A percentile compares a stretch with the other conserved stretches of the same genome.
phyloP scores from a whole-genome alignment of 2,888 invertebrate species.

The Oxyscelio sp. region DNA sequence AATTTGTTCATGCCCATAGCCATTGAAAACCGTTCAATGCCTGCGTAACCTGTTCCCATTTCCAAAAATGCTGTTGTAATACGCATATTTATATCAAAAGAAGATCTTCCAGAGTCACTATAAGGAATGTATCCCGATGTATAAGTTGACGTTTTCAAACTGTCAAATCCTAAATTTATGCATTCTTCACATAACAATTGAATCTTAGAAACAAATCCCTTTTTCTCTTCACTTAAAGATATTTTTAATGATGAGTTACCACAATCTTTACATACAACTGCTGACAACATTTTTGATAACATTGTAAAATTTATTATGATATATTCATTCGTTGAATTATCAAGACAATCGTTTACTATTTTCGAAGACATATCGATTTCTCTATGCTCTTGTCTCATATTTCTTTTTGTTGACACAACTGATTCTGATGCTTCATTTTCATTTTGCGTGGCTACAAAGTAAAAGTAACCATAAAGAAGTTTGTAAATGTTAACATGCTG shows the following conservation, averaged over 20 bases:
- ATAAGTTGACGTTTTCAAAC: neutral
- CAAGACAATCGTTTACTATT: neutral
- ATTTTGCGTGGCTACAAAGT: neutral
- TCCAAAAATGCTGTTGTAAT: conserved; percentile 16
- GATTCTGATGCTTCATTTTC: neutral
- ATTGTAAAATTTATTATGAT: neutral
- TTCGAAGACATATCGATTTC: neutral
- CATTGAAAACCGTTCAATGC: conserved; percentile 20
- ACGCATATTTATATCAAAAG: conserved; percentile 13
- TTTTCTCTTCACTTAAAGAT: neutral
- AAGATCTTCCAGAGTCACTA: neutral
- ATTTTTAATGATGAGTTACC: neutral
- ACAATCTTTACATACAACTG: neutral
- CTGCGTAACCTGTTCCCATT: conserved; percentile 4
- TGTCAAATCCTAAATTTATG: neutral
- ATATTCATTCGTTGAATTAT: neutral
- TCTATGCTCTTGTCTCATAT: neutral
- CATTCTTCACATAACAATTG: neutral
- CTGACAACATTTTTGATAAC: neutral
- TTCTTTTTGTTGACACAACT: neutral
- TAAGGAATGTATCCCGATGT: neutral
- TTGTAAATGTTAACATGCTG: no score
- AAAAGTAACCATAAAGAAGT: no score
- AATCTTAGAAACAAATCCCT: neutral
- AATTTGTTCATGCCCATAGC: neutral